Evolutionary conservation across 2,797 vertebrate genomes (phyloP).

Genomic region (Enteromius mattozi): DNA sequence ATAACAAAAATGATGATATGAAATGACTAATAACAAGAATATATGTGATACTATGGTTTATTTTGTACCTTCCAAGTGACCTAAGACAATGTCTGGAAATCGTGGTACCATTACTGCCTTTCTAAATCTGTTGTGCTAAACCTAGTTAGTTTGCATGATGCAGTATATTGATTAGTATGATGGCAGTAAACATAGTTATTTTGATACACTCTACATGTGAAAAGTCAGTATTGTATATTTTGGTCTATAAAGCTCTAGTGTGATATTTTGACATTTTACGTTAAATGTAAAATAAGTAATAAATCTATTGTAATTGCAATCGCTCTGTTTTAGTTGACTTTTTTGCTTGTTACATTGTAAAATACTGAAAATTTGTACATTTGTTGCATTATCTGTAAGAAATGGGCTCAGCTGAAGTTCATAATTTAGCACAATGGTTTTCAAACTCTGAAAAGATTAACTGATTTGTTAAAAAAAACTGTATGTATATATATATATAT

Average conservation of each 20-base stretch:
- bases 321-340: background rate
- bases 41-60: constrained; percentile 10
- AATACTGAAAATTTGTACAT: background rate
- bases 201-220: constrained; percentile 8
- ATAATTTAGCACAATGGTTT: background rate
- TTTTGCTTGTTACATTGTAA: background rate
- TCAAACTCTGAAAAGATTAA: background rate
- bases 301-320: constrained; percentile 23
- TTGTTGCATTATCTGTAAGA: background rate
- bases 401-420: background rate
- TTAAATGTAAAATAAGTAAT: constrained; percentile 11
- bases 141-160: constrained; percentile 52
- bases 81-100: constrained; percentile 26
- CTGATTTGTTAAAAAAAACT: background rate
- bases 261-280: constrained; percentile 24
- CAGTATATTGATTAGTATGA: constrained; percentile 10
- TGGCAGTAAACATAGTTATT: constrained; percentile 5
- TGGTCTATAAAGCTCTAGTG: constrained; percentile 34
- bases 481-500: no score
- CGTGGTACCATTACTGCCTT: constrained; percentile 53
- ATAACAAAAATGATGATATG: constrained; percentile 13
- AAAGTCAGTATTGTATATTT: constrained; percentile 40
- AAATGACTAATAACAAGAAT: constrained; percentile 5
- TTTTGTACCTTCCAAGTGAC: constrained; percentile 38
- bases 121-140: constrained; percentile 46